A percentile compares a stretch with the other conserved stretches of the same genome.
These are phyloP conservation scores for Oenanthe melanoleuca DNA, from an alignment of 2,113 vertebrate genomes.

Conservation along the genomic window DNA sequence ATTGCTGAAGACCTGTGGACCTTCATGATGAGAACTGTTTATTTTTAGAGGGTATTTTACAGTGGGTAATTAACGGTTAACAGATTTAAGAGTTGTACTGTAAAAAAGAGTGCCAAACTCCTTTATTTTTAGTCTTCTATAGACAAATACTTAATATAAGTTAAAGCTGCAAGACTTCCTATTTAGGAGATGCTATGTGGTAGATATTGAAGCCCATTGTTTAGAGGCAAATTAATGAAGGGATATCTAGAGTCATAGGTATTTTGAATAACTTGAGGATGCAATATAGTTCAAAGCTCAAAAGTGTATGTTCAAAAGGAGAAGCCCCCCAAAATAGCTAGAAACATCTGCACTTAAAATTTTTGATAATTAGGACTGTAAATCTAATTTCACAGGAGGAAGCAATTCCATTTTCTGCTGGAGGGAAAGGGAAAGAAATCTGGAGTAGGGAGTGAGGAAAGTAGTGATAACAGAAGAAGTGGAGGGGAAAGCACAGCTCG, in stretches of 20 bases:
- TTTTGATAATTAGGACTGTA: not conserved
- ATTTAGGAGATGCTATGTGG: not conserved
- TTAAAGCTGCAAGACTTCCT: not conserved
- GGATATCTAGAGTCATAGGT: not conserved
- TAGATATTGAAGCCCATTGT: not conserved
- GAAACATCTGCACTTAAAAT: not conserved
- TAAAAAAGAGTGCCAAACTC: not conserved
- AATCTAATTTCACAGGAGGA: slow-evolving; percentile 80
- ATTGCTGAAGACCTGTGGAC: not conserved
- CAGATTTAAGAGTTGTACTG: not conserved
- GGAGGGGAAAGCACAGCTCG: slow-evolving; percentile 85
- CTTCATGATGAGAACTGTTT: not conserved
- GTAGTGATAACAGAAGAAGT: slow-evolving; percentile 82
- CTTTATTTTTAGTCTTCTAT: not conserved
- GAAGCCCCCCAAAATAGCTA: not conserved
- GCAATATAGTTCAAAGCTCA: not conserved
- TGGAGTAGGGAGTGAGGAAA: slow-evolving; percentile 82
- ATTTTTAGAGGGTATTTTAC: not conserved
- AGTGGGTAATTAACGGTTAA: not conserved
- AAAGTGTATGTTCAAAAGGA: not conserved
- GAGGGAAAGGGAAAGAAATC: slow-evolving; percentile 88
- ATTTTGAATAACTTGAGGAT: not conserved
- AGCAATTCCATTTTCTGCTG: slow-evolving; percentile 87
- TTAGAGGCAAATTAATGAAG: not conserved
- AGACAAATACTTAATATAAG: not conserved